Base-by-base conservation (phyloP, 2,888 invertebrate genomes). In the Megamerina dolium region DNA sequence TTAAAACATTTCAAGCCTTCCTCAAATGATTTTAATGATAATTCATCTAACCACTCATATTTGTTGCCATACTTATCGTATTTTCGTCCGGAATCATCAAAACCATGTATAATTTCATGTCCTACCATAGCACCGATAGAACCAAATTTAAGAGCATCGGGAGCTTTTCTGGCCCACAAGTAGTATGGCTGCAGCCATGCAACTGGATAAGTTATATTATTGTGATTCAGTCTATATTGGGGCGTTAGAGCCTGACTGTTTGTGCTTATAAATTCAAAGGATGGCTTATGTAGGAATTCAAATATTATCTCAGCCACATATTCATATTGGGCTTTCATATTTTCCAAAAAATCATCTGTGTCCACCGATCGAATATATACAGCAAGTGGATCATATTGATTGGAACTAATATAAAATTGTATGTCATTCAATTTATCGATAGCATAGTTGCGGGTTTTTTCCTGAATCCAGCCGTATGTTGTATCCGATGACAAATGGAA, bases 81-180 rank as follows among this genome's bases (percentile, higher is more conserved):
- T 12, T 54, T 55, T 1, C 66, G 62, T 0, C 68, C 68, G 3
- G 41, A 43, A 14, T 61, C 61, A 34, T 68, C 68, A 35, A 68
- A 67, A 5, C 64, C 64, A 27, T 68, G 68, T 12, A 66, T 58
- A 1, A 68, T 40, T 41, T 68, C 66, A 13, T 68, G 68, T 0
- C 61, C 63, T 21, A 68, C 59, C 0, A 66, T 30, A 0, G 56
- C 48, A 1, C 60, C 67, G 32, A 68, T 45, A 2, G 58, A 52
- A 21, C 59, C 64, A 23, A 58, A 68, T 42, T 66, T 66, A 2
- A 64, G 46, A 3, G 68, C 60, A 45, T 49, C 57, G 2, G 66
- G 66, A 40, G 65, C 66, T 31, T 45, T 53, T 3, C 50, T 45
- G 8, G 58, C 59, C 49, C 58, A 60, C 6, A 66, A 35, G 18